These are phyloP conservation scores for western clawed frog (Xenopus tropicalis) DNA, from an alignment of 2,113 vertebrate genomes.

Conservation along the genomic window UCB_Xtro_10.0 CM004443.2:103879501-103880000, in stretches of 20 bases:
- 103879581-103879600: no score
- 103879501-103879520: no score
- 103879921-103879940: conserved; percentile 82
- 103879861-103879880: conserved; percentile 87
- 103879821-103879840: conserved; percentile 85
- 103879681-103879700: not conserved
- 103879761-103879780: conserved; percentile 90
- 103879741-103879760: conserved; percentile 82
- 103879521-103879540: no score
- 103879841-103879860: conserved; percentile 83
- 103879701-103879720: conserved; percentile 95
- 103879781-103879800: conserved; percentile 86
- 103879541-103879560: no score
- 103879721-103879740: conserved; percentile 84
- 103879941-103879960: conserved; percentile 17
- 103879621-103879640: not conserved
- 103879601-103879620: conserved; percentile 7
- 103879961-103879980: not conserved
- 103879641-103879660: not conserved
- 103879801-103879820: conserved; percentile 86
- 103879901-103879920: conserved; percentile 84
- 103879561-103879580: no score
- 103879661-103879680: not conserved
- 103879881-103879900: conserved; percentile 87
- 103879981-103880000: not conserved